These are phyloP conservation scores for Antigone vipio DNA, from an alignment of 2,113 vertebrate genomes.

Conservation along the genomic window DNA sequence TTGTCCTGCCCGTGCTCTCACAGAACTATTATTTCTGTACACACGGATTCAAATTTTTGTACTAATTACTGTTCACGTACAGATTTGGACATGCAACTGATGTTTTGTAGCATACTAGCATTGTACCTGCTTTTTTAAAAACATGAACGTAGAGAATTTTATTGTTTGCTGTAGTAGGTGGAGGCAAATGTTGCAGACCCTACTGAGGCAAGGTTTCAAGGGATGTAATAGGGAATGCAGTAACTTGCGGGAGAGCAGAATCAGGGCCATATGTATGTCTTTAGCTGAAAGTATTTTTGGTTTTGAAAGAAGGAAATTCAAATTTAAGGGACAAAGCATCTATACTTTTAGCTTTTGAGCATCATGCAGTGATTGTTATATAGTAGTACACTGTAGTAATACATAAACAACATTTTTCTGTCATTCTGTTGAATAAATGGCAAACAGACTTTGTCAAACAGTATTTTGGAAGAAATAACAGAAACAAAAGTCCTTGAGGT, in stretches of 20 bases:
- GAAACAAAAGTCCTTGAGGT: background rate
- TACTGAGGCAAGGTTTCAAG: background rate
- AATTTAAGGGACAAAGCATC: background rate
- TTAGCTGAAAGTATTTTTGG: background rate
- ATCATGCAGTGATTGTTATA: background rate
- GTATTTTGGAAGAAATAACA: background rate
- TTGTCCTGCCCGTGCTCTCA: background rate
- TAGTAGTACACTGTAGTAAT: background rate
- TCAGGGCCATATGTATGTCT: background rate
- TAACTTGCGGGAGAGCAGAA: background rate
- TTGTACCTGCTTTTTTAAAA: background rate
- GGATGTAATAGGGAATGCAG: background rate
- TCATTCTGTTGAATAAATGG: background rate
- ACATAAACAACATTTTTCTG: background rate
- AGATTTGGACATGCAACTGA: background rate
- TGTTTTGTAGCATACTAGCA: background rate
- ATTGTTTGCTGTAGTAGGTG: background rate
- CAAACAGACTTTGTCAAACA: background rate
- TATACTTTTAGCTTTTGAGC: background rate
- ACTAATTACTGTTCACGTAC: background rate
- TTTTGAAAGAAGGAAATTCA: background rate
- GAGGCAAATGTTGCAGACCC: background rate
- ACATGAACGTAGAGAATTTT: rapidly evolving
- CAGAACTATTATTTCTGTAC: background rate
- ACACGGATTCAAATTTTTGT: background rate